A percentile compares a stretch with the other conserved stretches of the same genome.
These are phyloP conservation scores for Crocidura indochinensis DNA, from an alignment of 2,797 vertebrate species.

Conservation along the genomic window DNA sequence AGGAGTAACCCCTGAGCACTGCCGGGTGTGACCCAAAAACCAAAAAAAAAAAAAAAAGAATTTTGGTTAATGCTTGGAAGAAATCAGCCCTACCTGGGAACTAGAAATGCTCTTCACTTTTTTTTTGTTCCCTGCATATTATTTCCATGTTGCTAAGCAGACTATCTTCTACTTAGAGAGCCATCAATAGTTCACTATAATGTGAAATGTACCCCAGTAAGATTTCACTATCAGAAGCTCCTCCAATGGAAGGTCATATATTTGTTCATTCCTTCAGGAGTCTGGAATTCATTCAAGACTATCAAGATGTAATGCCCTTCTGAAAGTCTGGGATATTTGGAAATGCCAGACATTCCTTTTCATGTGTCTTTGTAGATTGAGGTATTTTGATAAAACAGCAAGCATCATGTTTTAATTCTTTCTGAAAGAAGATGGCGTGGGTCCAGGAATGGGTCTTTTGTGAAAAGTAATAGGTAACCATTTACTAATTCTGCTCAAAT, in stretches of 20 bases:
- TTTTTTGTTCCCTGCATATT: rapidly evolving
- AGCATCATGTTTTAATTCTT: not conserved
- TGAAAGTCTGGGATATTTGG: not conserved
- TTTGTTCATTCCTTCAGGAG: not conserved
- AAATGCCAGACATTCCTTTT: not conserved
- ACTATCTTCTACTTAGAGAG: not conserved
- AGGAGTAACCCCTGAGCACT: too few species aligned
- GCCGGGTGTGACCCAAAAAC: too few species aligned
- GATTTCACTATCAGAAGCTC: conserved; percentile 1
- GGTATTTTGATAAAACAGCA: not conserved
- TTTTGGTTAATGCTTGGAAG: not conserved
- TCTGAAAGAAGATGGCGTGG: not conserved
- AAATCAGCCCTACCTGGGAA: not conserved
- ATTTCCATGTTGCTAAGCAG: rapidly evolving
- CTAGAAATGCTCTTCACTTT: not conserved
- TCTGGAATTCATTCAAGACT: not conserved
- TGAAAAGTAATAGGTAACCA: not conserved
- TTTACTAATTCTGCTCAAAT: not conserved
- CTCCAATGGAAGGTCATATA: not conserved
- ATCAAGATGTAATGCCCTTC: not conserved
- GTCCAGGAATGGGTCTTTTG: not conserved
- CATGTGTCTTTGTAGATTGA: not conserved
- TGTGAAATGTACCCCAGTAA: not conserved
- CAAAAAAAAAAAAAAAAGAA: too few species aligned
- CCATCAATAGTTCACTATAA: not conserved